Evolutionary conservation across 2,797 vertebrate species (phyloP), one percentile per base, ranked within the genome.

Genomic region (Scolopax rusticola): DNA sequence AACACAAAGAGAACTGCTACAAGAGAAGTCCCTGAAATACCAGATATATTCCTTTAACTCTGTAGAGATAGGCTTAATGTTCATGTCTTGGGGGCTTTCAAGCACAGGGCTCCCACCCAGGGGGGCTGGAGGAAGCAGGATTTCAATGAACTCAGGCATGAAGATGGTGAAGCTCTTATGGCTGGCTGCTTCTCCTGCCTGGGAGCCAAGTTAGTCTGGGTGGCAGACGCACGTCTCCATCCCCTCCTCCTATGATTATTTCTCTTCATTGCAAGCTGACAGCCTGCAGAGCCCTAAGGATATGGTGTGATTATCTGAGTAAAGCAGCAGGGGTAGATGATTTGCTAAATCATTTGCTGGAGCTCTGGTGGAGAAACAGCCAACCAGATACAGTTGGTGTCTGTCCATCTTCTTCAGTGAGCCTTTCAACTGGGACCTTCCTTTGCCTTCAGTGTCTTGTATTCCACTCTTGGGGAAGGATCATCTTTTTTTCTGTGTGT

Each of bases 321-420:
- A 17, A 80, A 73, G 64, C 3, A 33, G 17, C n/a, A 25, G 28
- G 74, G 30, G 30, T 9, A 38, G 27, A 63, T 30, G n/a, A 67
- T 84, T 54, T 53, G 53, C 69, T 78, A 25, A 50, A 78, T 77
- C 2, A 1, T 18, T 50, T 48, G 0, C 7, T 53, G 54, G 38
- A 68, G 21, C 45, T 67, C 79, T 90, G 64, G 32, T 45, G 56
- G 48, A 59, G 64, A 56, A 69, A 65, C 16, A 74, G 47, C 30
- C 0, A 0, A 45, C 11, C 25, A 54, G 63, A 14, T 11, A 14
- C 0, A 1, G 36, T 28, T 0, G 1, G 12, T 41, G 13, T 57
- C 76, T 40, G 33, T 45, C 28, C 10, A 14, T 18, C 25, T 57
- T 71, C 38, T 70, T 63, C 51, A 61, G 20, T 0, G 1, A 78